These are phyloP conservation scores for Tinea semifulvella DNA, from an alignment of 2,888 invertebrate genomes.

Conservation along the genomic window DNA sequence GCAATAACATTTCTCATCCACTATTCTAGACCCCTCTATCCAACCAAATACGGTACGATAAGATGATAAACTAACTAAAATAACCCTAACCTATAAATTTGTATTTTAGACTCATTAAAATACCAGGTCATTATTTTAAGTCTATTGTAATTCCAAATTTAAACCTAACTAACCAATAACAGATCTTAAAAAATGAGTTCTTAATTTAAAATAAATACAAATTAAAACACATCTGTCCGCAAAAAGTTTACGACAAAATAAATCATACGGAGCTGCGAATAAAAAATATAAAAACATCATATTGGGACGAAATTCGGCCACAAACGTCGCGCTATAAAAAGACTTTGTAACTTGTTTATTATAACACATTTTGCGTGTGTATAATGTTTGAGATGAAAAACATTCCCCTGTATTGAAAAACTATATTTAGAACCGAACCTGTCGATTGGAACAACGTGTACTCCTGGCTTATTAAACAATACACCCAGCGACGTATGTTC, in stretches of 20 bases:
- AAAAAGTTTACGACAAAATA: constrained; percentile 30
- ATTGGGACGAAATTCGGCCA: constrained; percentile 44
- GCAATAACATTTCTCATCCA: too few species aligned
- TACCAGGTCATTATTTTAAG: too few species aligned
- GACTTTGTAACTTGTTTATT: constrained; percentile 60
- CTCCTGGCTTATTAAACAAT: constrained; percentile 37
- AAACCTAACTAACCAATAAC: too few species aligned
- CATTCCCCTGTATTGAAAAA: constrained; percentile 56
- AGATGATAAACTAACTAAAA: too few species aligned
- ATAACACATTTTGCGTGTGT: constrained; percentile 62
- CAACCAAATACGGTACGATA: too few species aligned
- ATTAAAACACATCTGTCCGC: neutral
- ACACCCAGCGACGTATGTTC: too few species aligned
- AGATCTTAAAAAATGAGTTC: too few species aligned
- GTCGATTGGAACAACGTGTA: constrained; percentile 50
- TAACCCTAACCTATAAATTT: too few species aligned
- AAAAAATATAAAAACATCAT: constrained; percentile 37
- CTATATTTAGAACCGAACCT: constrained; percentile 64
- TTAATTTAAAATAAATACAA: too few species aligned
- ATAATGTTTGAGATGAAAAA: constrained; percentile 64
- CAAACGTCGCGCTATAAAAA: constrained; percentile 58
- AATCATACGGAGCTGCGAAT: constrained; percentile 38
- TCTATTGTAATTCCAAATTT: too few species aligned
- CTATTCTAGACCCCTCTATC: too few species aligned
- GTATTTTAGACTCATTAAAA: too few species aligned